Evolutionary conservation across 2,797 vertebrate genomes (phyloP).

Genomic region (Pseudocheirus occidentalis): DNA sequence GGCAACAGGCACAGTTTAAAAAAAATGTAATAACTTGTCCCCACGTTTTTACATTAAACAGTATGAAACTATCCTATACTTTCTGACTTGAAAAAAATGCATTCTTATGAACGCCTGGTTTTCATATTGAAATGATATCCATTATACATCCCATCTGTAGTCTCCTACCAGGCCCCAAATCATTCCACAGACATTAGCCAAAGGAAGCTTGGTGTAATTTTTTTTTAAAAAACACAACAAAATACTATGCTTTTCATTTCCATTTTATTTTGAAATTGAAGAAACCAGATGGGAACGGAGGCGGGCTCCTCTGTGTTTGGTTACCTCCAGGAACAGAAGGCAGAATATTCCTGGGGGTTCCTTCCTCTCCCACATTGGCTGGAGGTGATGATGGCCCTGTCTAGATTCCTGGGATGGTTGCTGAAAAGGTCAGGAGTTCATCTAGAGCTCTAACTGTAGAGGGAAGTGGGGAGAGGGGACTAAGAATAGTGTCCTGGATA

Average conservation of each 20-base stretch:
- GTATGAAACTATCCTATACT: constrained; percentile 74
- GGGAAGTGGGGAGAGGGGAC: constrained; percentile 46
- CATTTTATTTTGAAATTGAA: constrained; percentile 76
- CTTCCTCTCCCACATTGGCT: constrained; percentile 68
- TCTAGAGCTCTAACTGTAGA: constrained; percentile 55
- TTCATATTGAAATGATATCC: constrained; percentile 85
- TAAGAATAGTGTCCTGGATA: neutral
- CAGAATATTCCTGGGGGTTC: constrained; percentile 71
- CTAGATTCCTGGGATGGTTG: constrained; percentile 78
- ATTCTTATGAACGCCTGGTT: constrained; percentile 81
- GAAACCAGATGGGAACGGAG: constrained; percentile 80
- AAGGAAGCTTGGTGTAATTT: constrained; percentile 84
- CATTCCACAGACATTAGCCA: constrained; percentile 81
- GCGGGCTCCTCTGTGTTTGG: constrained; percentile 61
- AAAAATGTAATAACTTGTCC: constrained; percentile 72
- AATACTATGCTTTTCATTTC: constrained; percentile 83
- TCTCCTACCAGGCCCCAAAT: constrained; percentile 83
- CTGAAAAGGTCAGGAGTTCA: constrained; percentile 84
- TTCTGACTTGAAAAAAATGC: constrained; percentile 77
- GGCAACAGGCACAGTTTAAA: constrained; percentile 76
- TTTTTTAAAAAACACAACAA: neutral
- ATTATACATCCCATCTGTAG: constrained; percentile 84
- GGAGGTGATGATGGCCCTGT: constrained; percentile 81
- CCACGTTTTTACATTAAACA: constrained; percentile 76
- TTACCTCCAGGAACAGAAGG: constrained; percentile 74